A percentile compares a stretch with the other conserved stretches of the same genome.
phyloP scores from a whole-genome alignment of 1,140 invertebrate species.

The Danaus plexippus region DNA sequence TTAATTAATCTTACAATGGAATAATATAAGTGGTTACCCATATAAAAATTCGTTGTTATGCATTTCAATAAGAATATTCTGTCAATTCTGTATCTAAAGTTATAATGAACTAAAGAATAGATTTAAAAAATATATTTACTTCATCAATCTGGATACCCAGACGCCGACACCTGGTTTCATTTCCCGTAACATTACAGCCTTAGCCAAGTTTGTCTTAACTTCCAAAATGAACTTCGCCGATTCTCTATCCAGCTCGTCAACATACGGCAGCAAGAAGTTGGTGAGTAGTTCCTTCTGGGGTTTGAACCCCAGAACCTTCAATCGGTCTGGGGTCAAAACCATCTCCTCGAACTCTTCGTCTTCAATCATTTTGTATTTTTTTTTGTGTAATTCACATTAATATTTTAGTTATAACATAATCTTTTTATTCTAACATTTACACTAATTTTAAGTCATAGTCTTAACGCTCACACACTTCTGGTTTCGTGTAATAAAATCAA shows the following conservation, averaged over 20 bases:
- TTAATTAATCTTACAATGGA: too few relatives aligned
- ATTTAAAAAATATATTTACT: constrained; percentile 64
- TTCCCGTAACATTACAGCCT: constrained; percentile 77
- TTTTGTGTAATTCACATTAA: constrained; percentile 12
- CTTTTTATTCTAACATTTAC: neutral
- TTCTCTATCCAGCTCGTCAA: constrained; percentile 76
- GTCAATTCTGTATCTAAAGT: too few relatives aligned
- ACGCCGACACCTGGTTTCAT: constrained; percentile 77
- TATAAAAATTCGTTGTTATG: too few relatives aligned
- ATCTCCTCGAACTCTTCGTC: constrained; percentile 53
- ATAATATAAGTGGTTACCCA: too few relatives aligned
- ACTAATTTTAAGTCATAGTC: constrained; percentile 3
- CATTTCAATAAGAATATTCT: too few relatives aligned
- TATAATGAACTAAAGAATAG: neutral
- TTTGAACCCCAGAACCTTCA: constrained; percentile 50
- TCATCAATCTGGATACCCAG: constrained; percentile 76
- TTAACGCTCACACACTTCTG: constrained; percentile 22
- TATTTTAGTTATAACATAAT: neutral
- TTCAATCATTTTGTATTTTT: constrained; percentile 44
- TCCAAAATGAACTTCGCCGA: constrained; percentile 73
- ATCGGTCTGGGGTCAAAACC: constrained; percentile 42
- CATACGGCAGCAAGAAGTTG: constrained; percentile 80
- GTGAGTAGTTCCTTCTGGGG: constrained; percentile 78
- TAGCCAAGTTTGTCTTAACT: constrained; percentile 80
- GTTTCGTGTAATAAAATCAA: constrained; percentile 34